Evolutionary conservation across 2,113 vertebrate genomes (phyloP).

Genomic region (Labeo rohita): DNA sequence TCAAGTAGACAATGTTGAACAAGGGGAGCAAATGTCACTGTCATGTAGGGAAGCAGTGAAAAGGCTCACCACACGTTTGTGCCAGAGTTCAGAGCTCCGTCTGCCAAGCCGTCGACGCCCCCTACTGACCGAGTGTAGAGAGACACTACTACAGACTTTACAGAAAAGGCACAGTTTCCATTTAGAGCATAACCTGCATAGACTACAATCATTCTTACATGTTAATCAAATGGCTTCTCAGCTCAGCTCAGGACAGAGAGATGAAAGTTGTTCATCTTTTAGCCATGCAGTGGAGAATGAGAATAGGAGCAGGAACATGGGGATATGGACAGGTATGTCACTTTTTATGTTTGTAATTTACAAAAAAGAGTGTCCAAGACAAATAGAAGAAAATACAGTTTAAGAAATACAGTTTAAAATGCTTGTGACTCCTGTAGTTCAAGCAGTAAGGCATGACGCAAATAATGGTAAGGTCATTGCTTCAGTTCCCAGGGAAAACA

Average conservation of each 20-base stretch:
- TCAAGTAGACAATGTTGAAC: neutral
- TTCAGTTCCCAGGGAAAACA: neutral
- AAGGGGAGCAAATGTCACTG: neutral
- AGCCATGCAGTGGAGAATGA: slow-evolving; percentile 1
- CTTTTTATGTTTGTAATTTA: neutral
- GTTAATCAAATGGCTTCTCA: neutral
- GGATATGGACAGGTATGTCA: slow-evolving; percentile 58
- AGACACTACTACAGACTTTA: slow-evolving; percentile 70
- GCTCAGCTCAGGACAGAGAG: slow-evolving; percentile 13
- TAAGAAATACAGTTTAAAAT: neutral
- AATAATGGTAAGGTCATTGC: neutral
- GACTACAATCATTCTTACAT: slow-evolving; percentile 41
- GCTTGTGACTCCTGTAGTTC: no score
- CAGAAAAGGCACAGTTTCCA: slow-evolving; percentile 69
- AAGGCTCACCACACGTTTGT: slow-evolving; percentile 69
- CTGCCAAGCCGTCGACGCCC: slow-evolving; percentile 66
- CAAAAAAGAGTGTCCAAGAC: no score
- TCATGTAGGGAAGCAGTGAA: slow-evolving; percentile 50
- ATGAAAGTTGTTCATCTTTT: slow-evolving; percentile 16
- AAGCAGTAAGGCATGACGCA: neutral
- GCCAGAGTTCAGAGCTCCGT: slow-evolving; percentile 65
- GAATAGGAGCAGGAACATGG: neutral
- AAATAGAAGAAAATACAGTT: neutral
- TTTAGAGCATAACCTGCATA: slow-evolving; percentile 69
- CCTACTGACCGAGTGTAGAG: slow-evolving; percentile 74